These are phyloP conservation scores for Drosophila punjabiensis DNA, from an alignment of 1,140 invertebrate species.

Conservation along the genomic window DNA sequence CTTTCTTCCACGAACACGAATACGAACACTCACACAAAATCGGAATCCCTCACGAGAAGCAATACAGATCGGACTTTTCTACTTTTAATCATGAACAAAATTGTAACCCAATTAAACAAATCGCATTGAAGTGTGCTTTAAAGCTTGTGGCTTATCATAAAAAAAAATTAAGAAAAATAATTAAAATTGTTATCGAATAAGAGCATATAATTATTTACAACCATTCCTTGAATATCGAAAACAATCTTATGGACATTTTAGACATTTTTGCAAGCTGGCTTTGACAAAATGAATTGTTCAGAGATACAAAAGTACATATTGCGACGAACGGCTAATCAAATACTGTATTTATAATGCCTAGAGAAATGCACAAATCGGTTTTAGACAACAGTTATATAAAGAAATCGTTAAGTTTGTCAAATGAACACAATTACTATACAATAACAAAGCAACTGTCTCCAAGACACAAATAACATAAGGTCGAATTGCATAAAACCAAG, in stretches of 20 bases:
- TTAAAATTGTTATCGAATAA: slow-evolving; percentile 60
- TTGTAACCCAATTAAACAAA: slow-evolving; percentile 38
- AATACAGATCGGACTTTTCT: slow-evolving; percentile 47
- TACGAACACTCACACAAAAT: slow-evolving; percentile 18
- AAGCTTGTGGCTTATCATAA: slow-evolving; percentile 77
- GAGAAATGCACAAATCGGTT: slow-evolving; percentile 79
- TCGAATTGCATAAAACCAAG: slow-evolving; percentile 30
- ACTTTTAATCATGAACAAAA: slow-evolving; percentile 34
- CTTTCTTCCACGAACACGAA: slow-evolving; percentile 16
- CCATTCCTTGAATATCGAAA: slow-evolving; percentile 43
- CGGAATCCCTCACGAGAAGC: slow-evolving; percentile 34
- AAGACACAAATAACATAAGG: slow-evolving; percentile 55
- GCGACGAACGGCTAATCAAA: slow-evolving; percentile 41
- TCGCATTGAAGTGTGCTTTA: slow-evolving; percentile 75
- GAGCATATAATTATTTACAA: slow-evolving; percentile 54
- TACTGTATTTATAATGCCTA: slow-evolving; percentile 54
- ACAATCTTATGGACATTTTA: slow-evolving; percentile 53
- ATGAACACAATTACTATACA: slow-evolving; percentile 55
- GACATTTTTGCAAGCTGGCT: slow-evolving; percentile 75
- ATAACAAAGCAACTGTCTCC: slow-evolving; percentile 60
- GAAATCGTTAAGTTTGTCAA: slow-evolving; percentile 73
- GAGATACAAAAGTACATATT: slow-evolving; percentile 25
- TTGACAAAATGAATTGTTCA: slow-evolving; percentile 49
- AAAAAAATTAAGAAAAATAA: slow-evolving; percentile 36
- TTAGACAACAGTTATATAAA: slow-evolving; percentile 70